These are phyloP conservation scores for Rhombomys opimus DNA, from an alignment of 2,113 vertebrate genomes.

Conservation along the genomic window DNA sequence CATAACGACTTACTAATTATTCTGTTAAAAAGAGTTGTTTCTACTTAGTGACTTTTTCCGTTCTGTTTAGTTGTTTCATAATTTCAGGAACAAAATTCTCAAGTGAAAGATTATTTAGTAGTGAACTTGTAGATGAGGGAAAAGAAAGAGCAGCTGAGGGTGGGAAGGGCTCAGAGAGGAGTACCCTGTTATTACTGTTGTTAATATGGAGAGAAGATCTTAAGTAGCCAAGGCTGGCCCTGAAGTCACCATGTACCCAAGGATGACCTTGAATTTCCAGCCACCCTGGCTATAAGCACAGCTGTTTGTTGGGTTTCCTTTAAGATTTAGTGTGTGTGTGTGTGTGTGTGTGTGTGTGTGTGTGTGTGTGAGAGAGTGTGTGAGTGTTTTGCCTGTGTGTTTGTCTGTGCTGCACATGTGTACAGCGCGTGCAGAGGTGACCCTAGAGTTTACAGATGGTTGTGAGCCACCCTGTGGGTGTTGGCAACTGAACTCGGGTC, in stretches of 20 bases:
- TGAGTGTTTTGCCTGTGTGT: neutral
- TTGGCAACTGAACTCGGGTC: neutral
- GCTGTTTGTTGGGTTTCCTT: too few species aligned
- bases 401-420: neutral
- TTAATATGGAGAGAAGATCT: neutral
- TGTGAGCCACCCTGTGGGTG: neutral
- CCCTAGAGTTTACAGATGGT: neutral
- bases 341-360: neutral
- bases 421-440: neutral
- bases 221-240: neutral
- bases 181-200: too few species aligned
- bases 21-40: neutral
- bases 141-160: neutral
- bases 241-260: neutral
- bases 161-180: neutral
- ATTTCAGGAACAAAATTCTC: neutral
- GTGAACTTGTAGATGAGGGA: neutral
- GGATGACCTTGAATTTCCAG: neutral
- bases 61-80: slow-evolving; percentile 3
- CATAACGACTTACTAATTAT: neutral
- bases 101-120: neutral
- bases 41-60: slow-evolving; percentile 20
- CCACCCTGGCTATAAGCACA: too few species aligned
- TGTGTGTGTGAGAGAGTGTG: too few species aligned
- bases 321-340: neutral